Conservation (phyloP, 2,797 vertebrate species). For the Mormyrops attenuatus region DNA sequence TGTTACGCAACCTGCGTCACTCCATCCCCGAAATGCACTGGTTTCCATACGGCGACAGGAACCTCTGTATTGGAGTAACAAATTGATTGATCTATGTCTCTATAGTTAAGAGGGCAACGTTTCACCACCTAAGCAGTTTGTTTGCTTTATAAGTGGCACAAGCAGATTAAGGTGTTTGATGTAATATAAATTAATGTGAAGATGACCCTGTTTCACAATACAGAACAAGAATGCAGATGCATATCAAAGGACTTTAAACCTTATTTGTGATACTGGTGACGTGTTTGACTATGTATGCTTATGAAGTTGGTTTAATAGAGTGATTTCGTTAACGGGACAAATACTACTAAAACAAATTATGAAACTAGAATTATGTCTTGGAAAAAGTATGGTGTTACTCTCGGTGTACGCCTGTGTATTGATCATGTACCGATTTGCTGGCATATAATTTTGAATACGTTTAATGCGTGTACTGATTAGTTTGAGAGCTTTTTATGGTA, state of each 20-base stretch:
- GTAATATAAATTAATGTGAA: background rate
- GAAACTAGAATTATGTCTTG: background rate
- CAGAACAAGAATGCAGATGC: background rate
- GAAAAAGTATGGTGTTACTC: background rate
- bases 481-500: background rate
- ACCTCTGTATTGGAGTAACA: background rate
- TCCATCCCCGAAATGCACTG: background rate
- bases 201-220: background rate
- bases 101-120: background rate
- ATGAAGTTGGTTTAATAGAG: background rate
- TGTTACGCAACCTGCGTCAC: conserved; percentile 54
- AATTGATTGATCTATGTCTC: background rate
- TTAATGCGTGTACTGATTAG: background rate
- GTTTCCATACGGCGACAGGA: conserved; percentile 5
- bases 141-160: background rate
- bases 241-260: background rate
- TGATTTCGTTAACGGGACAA: background rate
- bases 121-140: background rate
- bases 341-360: background rate
- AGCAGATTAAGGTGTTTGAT: background rate
- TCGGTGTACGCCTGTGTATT: background rate
- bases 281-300: background rate
- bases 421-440: background rate
- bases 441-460: background rate
- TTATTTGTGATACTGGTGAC: background rate